Conservation (phyloP, 1,140 invertebrate genomes). For the Trichonephila inaurata region DNA sequence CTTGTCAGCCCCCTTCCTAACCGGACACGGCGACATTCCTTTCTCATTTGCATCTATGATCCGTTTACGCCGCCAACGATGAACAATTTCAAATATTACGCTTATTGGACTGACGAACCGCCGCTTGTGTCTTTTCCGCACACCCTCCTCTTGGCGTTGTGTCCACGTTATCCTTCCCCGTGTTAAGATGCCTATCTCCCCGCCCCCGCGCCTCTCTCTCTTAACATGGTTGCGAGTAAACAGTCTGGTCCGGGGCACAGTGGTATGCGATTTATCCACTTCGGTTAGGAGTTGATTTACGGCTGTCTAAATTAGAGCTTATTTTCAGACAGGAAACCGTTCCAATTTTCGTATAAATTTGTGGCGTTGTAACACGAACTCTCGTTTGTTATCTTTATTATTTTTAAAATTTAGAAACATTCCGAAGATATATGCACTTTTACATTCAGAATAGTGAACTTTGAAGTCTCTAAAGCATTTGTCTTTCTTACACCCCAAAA, state of each 20-base stretch:
- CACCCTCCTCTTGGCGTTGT: background rate
- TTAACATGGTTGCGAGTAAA: background rate
- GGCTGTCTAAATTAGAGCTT: too few relatives aligned
- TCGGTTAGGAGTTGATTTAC: background rate
- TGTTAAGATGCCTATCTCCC: too few relatives aligned
- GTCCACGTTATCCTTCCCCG: background rate
- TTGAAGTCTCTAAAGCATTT: too few relatives aligned
- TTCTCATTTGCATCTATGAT: slow-evolving; percentile 66
- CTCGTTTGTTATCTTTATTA: too few relatives aligned
- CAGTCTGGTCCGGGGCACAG: background rate
- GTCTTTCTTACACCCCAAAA: too few relatives aligned
- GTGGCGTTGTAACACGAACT: too few relatives aligned
- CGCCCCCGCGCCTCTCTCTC: background rate
- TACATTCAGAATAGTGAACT: too few relatives aligned
- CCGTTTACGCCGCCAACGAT: background rate
- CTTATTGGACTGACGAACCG: slow-evolving; percentile 29
- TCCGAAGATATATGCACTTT: too few relatives aligned
- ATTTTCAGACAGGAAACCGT: too few relatives aligned
- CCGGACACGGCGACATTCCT: slow-evolving; percentile 14
- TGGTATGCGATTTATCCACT: background rate
- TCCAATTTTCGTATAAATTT: too few relatives aligned
- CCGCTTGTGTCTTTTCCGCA: slow-evolving; percentile 2
- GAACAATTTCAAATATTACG: slow-evolving; percentile 74
- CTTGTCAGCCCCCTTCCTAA: background rate
- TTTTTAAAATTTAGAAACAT: too few relatives aligned